phyloP scores from a whole-genome alignment of 1,140 invertebrate genomes.

The Musca domestica region DNA sequence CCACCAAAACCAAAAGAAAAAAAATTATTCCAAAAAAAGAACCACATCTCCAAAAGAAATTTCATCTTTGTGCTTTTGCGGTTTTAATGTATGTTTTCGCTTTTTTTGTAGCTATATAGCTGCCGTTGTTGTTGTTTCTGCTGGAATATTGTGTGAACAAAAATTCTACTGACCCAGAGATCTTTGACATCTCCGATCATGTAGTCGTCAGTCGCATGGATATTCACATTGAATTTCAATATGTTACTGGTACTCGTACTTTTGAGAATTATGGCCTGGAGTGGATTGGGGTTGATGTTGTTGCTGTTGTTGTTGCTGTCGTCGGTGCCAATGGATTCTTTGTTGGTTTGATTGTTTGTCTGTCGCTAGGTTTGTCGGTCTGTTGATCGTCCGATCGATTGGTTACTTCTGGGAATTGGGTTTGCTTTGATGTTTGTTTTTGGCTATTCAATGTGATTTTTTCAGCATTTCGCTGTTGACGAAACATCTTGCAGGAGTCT shows the following conservation, averaged over 20 bases:
- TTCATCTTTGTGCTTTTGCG: slow-evolving; percentile 7
- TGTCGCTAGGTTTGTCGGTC: neutral
- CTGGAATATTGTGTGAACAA: slow-evolving; percentile 5
- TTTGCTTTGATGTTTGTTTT: neutral
- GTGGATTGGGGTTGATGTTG: too few species aligned
- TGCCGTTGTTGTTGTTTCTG: neutral
- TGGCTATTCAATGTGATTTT: too few species aligned
- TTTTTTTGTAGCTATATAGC: neutral
- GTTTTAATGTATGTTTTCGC: slow-evolving; percentile 7
- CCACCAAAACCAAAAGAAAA: too few species aligned
- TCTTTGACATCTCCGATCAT: slow-evolving; percentile 19
- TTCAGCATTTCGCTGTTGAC: too few species aligned
- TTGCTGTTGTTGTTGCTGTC: too few species aligned
- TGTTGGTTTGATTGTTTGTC: neutral
- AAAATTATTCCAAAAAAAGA: too few species aligned
- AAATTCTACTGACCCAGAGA: slow-evolving; percentile 22
- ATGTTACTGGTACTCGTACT: neutral
- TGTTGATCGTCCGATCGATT: neutral
- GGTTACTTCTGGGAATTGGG: slow-evolving; percentile 18
- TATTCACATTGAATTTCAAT: slow-evolving; percentile 13
- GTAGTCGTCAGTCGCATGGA: neutral
- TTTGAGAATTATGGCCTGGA: too few species aligned
- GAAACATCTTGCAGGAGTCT: too few species aligned
- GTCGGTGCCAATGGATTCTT: neutral
- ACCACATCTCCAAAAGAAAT: neutral